phyloP scores from a whole-genome alignment of 2,797 vertebrate species.

The Galagoides demidoff region DNA sequence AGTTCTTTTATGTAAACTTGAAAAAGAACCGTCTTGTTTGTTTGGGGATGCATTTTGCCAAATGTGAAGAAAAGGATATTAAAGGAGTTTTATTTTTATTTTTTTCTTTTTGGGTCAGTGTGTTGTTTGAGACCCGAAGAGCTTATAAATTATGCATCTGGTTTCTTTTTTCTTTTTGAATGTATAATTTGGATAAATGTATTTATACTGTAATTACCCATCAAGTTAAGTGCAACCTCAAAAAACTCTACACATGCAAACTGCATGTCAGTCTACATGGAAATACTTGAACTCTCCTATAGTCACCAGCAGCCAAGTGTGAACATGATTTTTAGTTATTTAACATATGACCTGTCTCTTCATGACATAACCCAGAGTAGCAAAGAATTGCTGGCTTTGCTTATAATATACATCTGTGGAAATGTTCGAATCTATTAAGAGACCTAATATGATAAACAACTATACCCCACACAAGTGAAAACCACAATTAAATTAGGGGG shows the following conservation, averaged over 20 bases:
- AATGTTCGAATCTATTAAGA: not conserved
- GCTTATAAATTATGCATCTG: not conserved
- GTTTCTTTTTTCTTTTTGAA: constrained; percentile 2
- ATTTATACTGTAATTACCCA: not conserved
- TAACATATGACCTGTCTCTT: not conserved
- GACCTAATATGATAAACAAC: too few species aligned
- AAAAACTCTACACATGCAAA: not conserved
- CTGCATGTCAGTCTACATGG: not conserved
- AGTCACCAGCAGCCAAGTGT: not conserved
- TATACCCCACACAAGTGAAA: too few species aligned
- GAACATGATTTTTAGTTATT: not conserved
- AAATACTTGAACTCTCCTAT: not conserved
- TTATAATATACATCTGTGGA: not conserved
- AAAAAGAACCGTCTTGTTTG: not conserved
- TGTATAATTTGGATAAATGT: not conserved
- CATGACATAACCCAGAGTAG: not conserved
- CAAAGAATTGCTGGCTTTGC: not conserved
- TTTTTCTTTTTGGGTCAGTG: not conserved
- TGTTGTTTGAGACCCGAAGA: not conserved
- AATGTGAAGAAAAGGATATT: not conserved
- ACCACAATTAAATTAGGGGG: too few species aligned
- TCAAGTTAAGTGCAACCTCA: not conserved
- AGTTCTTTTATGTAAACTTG: not conserved
- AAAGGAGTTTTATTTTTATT: not conserved
- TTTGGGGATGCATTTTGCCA: not conserved